These are phyloP conservation scores for Heteromyza rotundicornis DNA, from an alignment of 2,888 invertebrate species.

Conservation along the genomic window DNA sequence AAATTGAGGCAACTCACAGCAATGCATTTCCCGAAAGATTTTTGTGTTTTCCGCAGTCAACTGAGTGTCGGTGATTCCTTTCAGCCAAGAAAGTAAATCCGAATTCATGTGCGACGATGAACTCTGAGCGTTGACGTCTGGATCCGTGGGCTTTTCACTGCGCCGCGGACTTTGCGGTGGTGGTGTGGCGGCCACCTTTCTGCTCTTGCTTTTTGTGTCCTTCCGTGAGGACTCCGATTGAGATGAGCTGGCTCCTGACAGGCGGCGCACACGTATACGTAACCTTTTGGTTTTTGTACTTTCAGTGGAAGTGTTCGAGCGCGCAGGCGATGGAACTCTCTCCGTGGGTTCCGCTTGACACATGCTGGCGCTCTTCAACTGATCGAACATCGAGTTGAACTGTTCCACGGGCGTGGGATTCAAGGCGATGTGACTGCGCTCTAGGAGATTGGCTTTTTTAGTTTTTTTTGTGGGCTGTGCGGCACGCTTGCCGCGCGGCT, in stretches of 20 bases:
- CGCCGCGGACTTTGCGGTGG: too few relatives aligned
- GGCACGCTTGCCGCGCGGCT: background rate
- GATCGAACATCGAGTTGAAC: slow-evolving; percentile 29
- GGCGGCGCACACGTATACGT: slow-evolving; percentile 29
- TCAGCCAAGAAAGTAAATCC: slow-evolving; percentile 35
- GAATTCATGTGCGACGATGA: slow-evolving; percentile 14
- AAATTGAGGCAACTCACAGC: slow-evolving; percentile 23
- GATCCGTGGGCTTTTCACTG: too few relatives aligned
- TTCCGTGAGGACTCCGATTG: too few relatives aligned
- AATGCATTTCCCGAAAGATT: slow-evolving; percentile 28
- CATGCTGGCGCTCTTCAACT: slow-evolving; percentile 17
- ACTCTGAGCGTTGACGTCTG: background rate
- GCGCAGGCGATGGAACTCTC: background rate
- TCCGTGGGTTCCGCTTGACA: background rate
- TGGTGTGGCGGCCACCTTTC: too few relatives aligned
- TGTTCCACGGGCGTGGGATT: slow-evolving; percentile 14
- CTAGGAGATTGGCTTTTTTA: background rate
- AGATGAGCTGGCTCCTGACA: too few relatives aligned
- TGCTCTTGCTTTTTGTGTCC: too few relatives aligned
- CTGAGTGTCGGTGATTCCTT: slow-evolving; percentile 21
- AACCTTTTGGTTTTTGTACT: slow-evolving; percentile 6
- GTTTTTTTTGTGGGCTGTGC: background rate
- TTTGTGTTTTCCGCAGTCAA: background rate
- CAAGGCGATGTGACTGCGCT: background rate
- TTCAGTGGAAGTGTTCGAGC: background rate